Base-by-base conservation (phyloP, 2,113 vertebrate species). In the Pseudonaja textilis region DNA sequence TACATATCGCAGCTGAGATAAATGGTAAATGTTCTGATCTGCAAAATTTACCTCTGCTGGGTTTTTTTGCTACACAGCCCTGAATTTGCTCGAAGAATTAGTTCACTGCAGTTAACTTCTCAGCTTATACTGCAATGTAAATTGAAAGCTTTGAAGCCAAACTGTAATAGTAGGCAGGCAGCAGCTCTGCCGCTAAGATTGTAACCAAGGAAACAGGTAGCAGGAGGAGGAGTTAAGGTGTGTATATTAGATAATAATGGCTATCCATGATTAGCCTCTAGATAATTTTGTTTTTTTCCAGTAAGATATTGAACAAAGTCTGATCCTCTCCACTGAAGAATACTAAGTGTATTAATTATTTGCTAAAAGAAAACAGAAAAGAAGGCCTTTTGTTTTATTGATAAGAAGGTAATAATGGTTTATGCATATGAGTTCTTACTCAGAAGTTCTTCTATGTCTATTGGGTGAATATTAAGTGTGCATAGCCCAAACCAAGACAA, bases 131-230 rank as follows among this genome's bases (percentile, higher is more conserved):
- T 91, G 93, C 95, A 23, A 0, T 88, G 87, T 93, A 94, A 81
- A 81, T 81, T 20, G 39, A 81, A 81, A 95, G 54, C 94, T 92
- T 45, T 92, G 93, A 93, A 94, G 69, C 87, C 93, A 90, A 97
- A 87, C 56, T 95, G 54, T 94, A 95, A 96, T 97, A 57, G 74
- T 96, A 96, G 94, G 94, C 95, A 95, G 94, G 93, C 93, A 94
- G 96, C 56, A 87, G 42, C 16, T 86, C 81, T 87, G 55, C 95
- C 95, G 55, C 93, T 96, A 95, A 93, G 29, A 94, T 93, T 81
- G 93, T 96, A 96, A 94, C 96, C 93, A 91, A 87, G 94, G 96
- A 95, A 96, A 97, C 95, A 8, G 18, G 85, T 93, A 96, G 81
- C 4, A 6, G 85, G 14, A 52, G 91, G 42, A 87, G 45, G 42